Percentiles rank a stretch among this genome's conserved stretches.
These are phyloP conservation scores for Cossypha polioptera DNA, from an alignment of 2,797 vertebrate genomes.

Conservation along the genomic window DNA sequence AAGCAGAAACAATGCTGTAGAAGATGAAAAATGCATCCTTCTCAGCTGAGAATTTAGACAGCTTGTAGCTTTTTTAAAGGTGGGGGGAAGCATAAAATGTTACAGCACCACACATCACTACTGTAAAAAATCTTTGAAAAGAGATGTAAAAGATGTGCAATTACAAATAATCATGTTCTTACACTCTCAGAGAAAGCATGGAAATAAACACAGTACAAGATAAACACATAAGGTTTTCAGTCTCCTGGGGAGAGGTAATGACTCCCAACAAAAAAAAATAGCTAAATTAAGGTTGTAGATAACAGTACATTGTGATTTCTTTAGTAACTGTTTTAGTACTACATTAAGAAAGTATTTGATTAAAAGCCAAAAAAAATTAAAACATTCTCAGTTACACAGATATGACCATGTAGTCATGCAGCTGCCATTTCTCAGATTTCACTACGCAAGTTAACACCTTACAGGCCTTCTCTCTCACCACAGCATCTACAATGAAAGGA, in stretches of 20 bases:
- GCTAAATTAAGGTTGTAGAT: not conserved
- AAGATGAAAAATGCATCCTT: not conserved
- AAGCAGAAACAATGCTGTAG: not conserved
- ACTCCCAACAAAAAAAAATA: not conserved
- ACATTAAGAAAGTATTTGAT: not conserved
- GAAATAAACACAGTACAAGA: conserved; percentile 4
- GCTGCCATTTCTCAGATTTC: not conserved
- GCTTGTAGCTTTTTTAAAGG: not conserved
- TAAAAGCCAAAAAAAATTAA: not conserved
- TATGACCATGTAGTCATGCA: not conserved
- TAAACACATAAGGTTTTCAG: not conserved
- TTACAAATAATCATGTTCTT: not conserved
- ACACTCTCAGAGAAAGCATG: not conserved
- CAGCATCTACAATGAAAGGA: not conserved
- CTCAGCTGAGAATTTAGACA: not conserved
- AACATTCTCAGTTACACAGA: not conserved
- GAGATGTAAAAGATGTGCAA: not conserved
- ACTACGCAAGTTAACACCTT: not conserved
- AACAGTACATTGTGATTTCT: not conserved
- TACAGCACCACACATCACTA: not conserved
- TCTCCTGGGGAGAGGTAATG: not conserved
- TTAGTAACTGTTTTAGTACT: not conserved
- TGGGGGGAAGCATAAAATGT: not conserved
- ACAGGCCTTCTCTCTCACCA: not conserved
- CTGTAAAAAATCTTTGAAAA: not conserved